Percentiles rank a stretch among this genome's conserved stretches.
phyloP scores from a whole-genome alignment of 2,113 vertebrate genomes.

The Scopus umbretta region DNA sequence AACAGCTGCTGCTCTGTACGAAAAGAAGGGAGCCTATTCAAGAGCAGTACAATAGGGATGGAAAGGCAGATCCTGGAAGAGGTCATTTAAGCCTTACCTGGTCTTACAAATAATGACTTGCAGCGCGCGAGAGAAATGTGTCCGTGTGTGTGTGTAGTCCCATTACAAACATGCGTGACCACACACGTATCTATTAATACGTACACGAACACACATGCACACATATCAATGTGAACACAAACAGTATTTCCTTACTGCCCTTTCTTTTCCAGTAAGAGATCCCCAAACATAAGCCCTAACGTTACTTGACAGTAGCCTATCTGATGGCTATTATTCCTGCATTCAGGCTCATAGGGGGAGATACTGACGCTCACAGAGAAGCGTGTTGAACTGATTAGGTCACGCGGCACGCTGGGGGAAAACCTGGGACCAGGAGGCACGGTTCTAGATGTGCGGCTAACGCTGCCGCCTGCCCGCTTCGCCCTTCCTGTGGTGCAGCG shows the following conservation, averaged over 20 bases:
- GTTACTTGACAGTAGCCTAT: neutral
- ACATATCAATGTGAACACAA: neutral
- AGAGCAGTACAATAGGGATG: neutral
- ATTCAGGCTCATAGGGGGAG: neutral
- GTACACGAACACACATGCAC: neutral
- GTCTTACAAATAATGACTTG: neutral
- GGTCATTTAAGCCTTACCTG: slow-evolving; percentile 63
- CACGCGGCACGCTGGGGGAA: neutral
- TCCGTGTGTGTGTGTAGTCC: neutral
- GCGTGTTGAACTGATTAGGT: neutral
- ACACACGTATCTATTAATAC: neutral
- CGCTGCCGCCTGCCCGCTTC: neutral
- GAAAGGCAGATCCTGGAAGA: neutral
- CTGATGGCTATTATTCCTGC: neutral
- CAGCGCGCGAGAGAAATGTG: neutral
- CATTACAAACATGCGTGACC: neutral
- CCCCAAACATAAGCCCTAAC: neutral
- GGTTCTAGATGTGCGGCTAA: neutral
- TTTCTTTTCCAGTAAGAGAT: neutral
- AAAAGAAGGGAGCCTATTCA: slow-evolving; percentile 64
- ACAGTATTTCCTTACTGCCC: neutral
- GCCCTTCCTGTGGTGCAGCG: accelerated
- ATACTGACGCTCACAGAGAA: neutral
- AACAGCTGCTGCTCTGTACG: slow-evolving; percentile 74
- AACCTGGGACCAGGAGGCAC: accelerated